Evolutionary conservation across 2,888 invertebrate genomes (phyloP).

Genomic region (Ariolimax columbianus): DNA sequence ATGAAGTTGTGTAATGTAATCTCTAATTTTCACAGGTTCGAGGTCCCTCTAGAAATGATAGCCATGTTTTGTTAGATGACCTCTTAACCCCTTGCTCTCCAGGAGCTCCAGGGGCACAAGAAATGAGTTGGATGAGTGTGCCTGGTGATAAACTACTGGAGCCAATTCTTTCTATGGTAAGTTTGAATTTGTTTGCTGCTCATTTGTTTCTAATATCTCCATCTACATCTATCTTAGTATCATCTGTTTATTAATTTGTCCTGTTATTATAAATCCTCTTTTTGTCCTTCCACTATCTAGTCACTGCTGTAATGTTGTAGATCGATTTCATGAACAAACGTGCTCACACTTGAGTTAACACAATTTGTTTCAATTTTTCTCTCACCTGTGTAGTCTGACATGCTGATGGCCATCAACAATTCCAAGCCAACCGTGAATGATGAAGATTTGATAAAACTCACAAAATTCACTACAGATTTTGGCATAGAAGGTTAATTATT

Average conservation of each 20-base stretch:
- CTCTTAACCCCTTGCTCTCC: constrained; percentile 97
- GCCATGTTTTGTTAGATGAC: constrained; percentile 89
- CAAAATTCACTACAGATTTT: constrained; percentile 97
- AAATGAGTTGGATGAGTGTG: constrained; percentile 99
- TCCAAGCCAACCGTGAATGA: constrained; percentile 99
- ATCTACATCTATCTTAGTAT: not conserved
- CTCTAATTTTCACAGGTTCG: constrained; percentile 81
- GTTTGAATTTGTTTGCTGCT: no score
- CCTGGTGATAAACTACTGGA: constrained; percentile 96
- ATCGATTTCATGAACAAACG: no score
- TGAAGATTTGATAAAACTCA: constrained; percentile 93
- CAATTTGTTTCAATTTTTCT: not conserved
- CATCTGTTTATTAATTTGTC: no score
- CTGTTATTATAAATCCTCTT: no score
- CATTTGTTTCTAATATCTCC: not conserved
- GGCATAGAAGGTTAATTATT: constrained; percentile 83
- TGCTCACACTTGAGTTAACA: not conserved
- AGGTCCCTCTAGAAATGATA: constrained; percentile 92
- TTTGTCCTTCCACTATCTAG: no score
- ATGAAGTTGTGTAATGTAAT: no score
- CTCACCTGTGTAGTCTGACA: constrained; percentile 82
- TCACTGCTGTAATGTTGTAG: no score
- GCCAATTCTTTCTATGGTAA: constrained; percentile 95
- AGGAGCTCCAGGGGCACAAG: constrained; percentile 93
- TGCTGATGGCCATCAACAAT: constrained; percentile 92